phyloP scores from a whole-genome alignment of 2,113 vertebrate genomes.

The Erythrocercus mccallii region DNA sequence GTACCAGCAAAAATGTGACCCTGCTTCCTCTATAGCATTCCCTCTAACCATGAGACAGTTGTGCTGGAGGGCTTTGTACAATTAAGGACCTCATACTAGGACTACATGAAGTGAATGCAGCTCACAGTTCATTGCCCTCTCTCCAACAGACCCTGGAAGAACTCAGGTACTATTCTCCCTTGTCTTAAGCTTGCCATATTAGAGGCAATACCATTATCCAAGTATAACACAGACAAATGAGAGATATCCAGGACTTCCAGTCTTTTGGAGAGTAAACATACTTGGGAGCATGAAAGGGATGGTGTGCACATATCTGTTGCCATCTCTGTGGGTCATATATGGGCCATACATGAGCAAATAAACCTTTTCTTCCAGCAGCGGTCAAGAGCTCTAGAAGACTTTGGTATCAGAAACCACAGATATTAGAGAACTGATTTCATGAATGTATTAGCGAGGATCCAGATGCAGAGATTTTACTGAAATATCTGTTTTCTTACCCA shows the following conservation, averaged over 20 bases:
- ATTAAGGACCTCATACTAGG: background rate
- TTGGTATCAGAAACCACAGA: background rate
- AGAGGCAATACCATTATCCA: background rate
- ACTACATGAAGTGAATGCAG: background rate
- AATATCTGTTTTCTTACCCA: background rate
- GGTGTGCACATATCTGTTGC: background rate
- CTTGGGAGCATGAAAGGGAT: background rate
- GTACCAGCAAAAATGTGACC: background rate
- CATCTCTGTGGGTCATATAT: background rate
- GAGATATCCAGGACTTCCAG: background rate
- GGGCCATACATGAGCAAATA: background rate
- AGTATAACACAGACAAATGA: background rate
- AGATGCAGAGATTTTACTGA: background rate
- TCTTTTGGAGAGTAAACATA: background rate
- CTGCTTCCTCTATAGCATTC: background rate
- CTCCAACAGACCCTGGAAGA: background rate
- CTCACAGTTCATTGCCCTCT: background rate
- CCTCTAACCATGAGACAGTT: background rate
- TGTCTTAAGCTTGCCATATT: background rate
- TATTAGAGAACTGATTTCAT: background rate
- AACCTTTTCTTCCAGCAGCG: background rate
- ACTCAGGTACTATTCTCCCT: background rate
- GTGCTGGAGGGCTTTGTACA: background rate
- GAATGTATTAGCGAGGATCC: background rate
- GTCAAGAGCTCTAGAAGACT: background rate